Base-by-base conservation (phyloP, 92 coral and sea anemone genomes). In the Epizoanthus scotinus region DNA sequence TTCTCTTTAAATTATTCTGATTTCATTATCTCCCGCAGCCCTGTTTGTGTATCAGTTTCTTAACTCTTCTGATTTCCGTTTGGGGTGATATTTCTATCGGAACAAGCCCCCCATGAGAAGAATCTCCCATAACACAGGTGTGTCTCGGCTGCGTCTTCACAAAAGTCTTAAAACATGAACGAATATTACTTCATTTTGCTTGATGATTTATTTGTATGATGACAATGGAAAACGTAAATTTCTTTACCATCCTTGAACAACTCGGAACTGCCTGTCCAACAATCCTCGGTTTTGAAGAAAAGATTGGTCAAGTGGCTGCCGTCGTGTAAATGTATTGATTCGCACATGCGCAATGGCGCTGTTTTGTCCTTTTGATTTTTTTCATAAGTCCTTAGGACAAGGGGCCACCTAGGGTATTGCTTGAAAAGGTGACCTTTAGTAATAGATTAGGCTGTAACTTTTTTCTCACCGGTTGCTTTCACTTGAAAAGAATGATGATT, bases 41-140 rank as follows among this genome's bases (percentile, higher is more conserved):
- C 67, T 90, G 92, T 93, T 90, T 90, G 84, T 93, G 97, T 93
- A 87, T 93, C 97, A 26, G 77, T 83, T 87, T 90, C 61, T 85
- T 85, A 82, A 87, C 78, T 79, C 60, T 67, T 77, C 31, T 72
- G 87, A 84, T 74, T 89, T 92, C 97, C 94, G 94, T 75, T 80
- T 38, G 72, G 81, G 78, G 81, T 84, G 91, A 82, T 91, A 82
- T 82, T 60, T 83, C 85, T 60, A 56, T 84, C 82, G 84, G 78
- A 83, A 78, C 84, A 78, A 71, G 80, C 82, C 29, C 64, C 21
- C 80, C 94, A 67, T 93, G 97, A 93, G 97, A 92, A 90, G 91
- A 90, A 85, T 83, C 22, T 55, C 69, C 55, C 70, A 20, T 27
- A 15, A 50, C 73, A 85, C 97, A 92, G 97, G 88, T 93, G 97